A percentile compares a stretch with the other conserved stretches of the same genome.
phyloP scores from a whole-genome alignment of 2,797 vertebrate species.

The Chlorospingus semifuscus region DNA sequence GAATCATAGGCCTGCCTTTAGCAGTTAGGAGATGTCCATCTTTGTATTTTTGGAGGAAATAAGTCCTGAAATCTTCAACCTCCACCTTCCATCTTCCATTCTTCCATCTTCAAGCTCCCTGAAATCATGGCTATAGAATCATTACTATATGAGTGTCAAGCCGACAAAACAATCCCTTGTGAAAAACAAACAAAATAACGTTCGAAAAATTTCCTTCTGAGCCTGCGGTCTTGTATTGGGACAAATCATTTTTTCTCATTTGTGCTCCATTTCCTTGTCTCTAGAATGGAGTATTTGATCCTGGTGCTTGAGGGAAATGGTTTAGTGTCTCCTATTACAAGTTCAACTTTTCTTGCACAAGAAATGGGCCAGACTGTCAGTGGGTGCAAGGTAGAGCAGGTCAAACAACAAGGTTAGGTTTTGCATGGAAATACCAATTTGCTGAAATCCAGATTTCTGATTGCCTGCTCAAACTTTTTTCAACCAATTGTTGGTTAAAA shows the following conservation, averaged over 20 bases:
- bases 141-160: neutral
- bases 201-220: neutral
- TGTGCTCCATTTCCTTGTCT: neutral
- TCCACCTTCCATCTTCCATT: neutral
- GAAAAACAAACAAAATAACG: neutral
- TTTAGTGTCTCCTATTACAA: neutral
- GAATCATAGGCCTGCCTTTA: neutral
- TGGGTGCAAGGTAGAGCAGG: rapidly evolving
- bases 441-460: neutral
- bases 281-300: neutral
- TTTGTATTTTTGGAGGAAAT: neutral
- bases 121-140: neutral
- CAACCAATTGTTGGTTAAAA: neutral
- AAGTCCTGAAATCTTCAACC: neutral
- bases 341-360: neutral
- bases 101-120: neutral
- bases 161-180: neutral
- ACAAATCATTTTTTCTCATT: neutral
- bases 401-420: neutral
- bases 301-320: neutral
- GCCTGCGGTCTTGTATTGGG: neutral
- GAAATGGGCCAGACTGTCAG: neutral
- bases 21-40: neutral
- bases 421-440: neutral
- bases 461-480: neutral